These are phyloP conservation scores for Hippocampus comes DNA, from an alignment of 2,113 vertebrate genomes.

Conservation along the genomic window DNA sequence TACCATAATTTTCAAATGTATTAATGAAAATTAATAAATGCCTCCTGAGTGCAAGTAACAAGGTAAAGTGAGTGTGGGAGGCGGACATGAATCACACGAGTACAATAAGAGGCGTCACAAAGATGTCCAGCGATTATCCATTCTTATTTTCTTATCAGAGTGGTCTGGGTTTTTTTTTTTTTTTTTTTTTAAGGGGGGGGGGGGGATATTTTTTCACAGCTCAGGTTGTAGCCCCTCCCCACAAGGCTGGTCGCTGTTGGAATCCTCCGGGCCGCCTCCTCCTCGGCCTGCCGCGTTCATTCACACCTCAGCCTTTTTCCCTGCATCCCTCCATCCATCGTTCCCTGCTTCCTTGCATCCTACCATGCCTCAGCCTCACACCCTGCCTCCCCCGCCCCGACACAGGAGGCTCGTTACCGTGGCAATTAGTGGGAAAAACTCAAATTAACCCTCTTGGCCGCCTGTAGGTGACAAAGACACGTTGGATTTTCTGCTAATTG, in stretches of 20 bases:
- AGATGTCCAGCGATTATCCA: slow-evolving; percentile 2
- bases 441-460: slow-evolving; percentile 18
- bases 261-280: slow-evolving; percentile 6
- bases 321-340: slow-evolving; percentile 7
- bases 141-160: slow-evolving; percentile 4
- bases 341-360: not conserved
- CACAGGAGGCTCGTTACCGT: slow-evolving; percentile 18
- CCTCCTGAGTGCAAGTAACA: not conserved
- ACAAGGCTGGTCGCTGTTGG: slow-evolving; percentile 1
- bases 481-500: slow-evolving; percentile 11
- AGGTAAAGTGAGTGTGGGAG: not conserved
- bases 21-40: not conserved
- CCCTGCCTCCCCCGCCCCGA: not conserved
- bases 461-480: slow-evolving; percentile 16
- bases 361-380: not conserved
- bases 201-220: slow-evolving; percentile 6
- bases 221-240: slow-evolving; percentile 3
- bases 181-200: not conserved
- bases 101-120: slow-evolving; percentile 4
- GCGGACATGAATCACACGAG: not conserved
- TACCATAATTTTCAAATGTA: not conserved
- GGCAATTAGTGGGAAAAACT: slow-evolving; percentile 17
- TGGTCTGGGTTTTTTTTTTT: not conserved
- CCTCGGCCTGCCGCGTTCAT: slow-evolving; percentile 1
- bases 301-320: slow-evolving; percentile 10